Evolutionary conservation across 2,888 invertebrate genomes (phyloP), one percentile per base, ranked within the genome.

Genomic region (Dendrolimus pini): DNA sequence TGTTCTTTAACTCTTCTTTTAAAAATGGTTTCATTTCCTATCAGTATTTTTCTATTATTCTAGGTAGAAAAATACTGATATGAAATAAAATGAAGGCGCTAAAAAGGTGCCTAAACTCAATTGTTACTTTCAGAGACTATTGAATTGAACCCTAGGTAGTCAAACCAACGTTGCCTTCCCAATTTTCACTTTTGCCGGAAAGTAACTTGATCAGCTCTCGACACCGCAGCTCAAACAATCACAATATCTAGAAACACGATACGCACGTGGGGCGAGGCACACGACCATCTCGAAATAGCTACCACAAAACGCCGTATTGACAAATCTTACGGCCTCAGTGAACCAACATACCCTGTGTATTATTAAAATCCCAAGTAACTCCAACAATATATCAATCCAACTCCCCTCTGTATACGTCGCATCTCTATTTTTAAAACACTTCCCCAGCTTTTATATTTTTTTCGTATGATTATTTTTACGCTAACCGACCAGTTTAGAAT

Each of bases 321-420:
- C 89, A 90, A 90, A 90, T 90, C 90, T 89, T 86, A 86, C 82
- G 71, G 87, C 85, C 85, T 85, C 82, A 75, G 78, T 83, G 82
- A 85, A 85, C 85, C 79, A 89, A 89, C 90, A 90, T 84, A 84
- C 82, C 81, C 71, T 78, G 85, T 80, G 84, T 85, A 86, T 89
- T 89, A 89, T 89, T 87, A 89, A 88, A 89, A 89, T 89, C 89
- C 89, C 77, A 80, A 83, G 83, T 87, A 89, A 90, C 88, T 77
- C 85, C 80, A 69, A 77, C 77, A 80, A 89, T 89, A 89, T 83
- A 89, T 89, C 89, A 89, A 84, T 78, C 79, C 75, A 68, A 82
- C 83, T 85, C 86, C 86, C 84, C 82, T 74, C 77, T 75, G 78
- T 81, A 84, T 85, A 85, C 87, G 85, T 82, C 77, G 75, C 67